Evolutionary conservation across 2,888 invertebrate genomes (phyloP), one percentile per base, ranked within the genome.

Genomic region (Scaptomyza flava): DNA sequence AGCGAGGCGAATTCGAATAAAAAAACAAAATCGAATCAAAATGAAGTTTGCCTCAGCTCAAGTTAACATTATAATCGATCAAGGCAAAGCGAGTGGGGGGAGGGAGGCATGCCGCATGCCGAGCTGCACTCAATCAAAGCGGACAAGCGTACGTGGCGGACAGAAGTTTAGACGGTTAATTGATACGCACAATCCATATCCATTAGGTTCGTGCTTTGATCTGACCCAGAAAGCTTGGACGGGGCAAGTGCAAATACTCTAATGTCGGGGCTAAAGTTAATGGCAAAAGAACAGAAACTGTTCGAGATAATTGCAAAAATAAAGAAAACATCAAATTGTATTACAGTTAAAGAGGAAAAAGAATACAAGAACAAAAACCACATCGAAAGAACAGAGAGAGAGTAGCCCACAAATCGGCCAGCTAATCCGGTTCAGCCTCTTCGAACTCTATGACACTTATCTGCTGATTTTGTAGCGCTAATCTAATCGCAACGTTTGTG

Each of bases 61-160:
- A 71, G 77, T 89, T 84, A 85, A 89, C 87, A 87, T 85, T 81
- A 85, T 85, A 85, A 85, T 85, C 84, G 84, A 89, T 89, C 89
- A 88, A 88, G 84, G 81, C 70, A 81, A 88, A 87, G 73, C 79
- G 79, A 87, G 41, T 7, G 38, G 38, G 14, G 14, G 2, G 2
- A 17, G 8, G 38, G n/a, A 81, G 72, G 86, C 85, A 78, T 14
- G 79, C 61, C 68, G 68, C 84, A 68, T 83, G 84, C 81, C 66
- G 66, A 63, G 59, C 59, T 72, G 76, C 73, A 83, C 85, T 88
- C 81, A 83, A 86, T 83, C 78, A 81, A 81, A 66, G 57, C 42
- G 74, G 73, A 77, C 77, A 56, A 43, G 38, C 38, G 8, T 46
- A 20, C 48, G 12, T 38, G 66, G 17, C 36, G 33, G 71, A 56